phyloP scores from a whole-genome alignment of 30 jellyfish, hydroid and myxozoan species.

The Catostylus mosaicus region DNA sequence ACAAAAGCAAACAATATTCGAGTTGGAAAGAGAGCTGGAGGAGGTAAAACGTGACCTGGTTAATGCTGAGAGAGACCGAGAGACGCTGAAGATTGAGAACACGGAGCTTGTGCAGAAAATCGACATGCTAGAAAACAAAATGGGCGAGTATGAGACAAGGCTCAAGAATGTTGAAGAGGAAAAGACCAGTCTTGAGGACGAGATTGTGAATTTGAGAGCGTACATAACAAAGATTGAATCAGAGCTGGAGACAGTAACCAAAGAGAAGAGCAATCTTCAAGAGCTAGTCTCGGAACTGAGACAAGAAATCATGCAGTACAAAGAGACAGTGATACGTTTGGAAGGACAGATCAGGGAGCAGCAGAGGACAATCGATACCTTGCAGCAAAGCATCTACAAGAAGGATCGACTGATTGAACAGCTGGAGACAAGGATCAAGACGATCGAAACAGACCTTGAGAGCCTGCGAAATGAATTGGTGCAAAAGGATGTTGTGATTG shows the following conservation, averaged over 20 bases:
- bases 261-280: constrained; percentile 68
- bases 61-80: constrained; percentile 76
- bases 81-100: constrained; percentile 73
- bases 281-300: constrained; percentile 72
- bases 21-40: constrained; percentile 80
- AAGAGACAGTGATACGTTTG: constrained; percentile 77
- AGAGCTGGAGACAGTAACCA: constrained; percentile 71
- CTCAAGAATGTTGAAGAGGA: constrained; percentile 82
- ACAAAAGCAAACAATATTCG: constrained; percentile 84
- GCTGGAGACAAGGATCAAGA: constrained; percentile 57
- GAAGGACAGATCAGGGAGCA: constrained; percentile 93
- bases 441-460: constrained; percentile 87
- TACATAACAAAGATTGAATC: constrained; percentile 79
- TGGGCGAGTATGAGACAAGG: constrained; percentile 75
- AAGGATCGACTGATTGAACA: constrained; percentile 89
- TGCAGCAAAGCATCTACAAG: constrained; percentile 86
- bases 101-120: constrained; percentile 79
- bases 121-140: constrained; percentile 47
- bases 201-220: constrained; percentile 61
- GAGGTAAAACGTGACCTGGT: constrained; percentile 76
- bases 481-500: constrained; percentile 82
- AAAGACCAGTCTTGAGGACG: constrained; percentile 84
- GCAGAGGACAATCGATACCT: constrained; percentile 85
- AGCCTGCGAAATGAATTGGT: constrained; percentile 79
- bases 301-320: constrained; percentile 76